phyloP scores from a whole-genome alignment of 2,113 vertebrate genomes.

The Hippolais icterina region DNA sequence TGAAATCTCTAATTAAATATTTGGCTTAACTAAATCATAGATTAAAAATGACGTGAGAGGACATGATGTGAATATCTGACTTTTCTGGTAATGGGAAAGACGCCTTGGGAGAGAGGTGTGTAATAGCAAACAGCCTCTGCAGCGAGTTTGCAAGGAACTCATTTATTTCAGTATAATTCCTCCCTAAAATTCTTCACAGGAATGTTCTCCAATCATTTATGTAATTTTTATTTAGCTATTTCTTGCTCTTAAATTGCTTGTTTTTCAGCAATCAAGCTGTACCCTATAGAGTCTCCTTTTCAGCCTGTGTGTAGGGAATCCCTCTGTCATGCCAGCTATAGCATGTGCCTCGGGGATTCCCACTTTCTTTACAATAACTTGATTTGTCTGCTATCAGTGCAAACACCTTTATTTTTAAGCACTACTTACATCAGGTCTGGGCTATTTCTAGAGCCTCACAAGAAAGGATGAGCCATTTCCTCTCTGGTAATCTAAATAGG shows the following conservation, averaged over 20 bases:
- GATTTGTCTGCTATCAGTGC: background rate
- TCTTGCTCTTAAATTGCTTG: background rate
- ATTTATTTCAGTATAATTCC: background rate
- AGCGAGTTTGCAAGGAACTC: background rate
- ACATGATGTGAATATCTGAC: slow-evolving; percentile 7
- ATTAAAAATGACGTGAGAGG: background rate
- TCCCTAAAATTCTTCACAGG: background rate
- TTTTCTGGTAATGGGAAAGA: background rate
- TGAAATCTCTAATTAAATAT: slow-evolving; percentile 47
- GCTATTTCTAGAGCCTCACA: slow-evolving; percentile 38
- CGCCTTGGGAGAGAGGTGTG: background rate
- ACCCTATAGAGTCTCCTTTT: background rate
- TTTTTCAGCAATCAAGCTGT: background rate
- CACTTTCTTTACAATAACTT: background rate
- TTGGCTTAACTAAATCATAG: slow-evolving; percentile 17
- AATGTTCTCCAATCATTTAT: background rate
- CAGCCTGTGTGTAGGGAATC: background rate
- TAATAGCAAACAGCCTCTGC: background rate
- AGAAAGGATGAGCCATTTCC: slow-evolving; percentile 23
- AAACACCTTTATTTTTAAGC: slow-evolving; percentile 45
- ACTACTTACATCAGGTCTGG: background rate
- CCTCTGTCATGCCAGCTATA: background rate
- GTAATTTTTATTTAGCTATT: background rate
- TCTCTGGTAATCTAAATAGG: slow-evolving; percentile 24
- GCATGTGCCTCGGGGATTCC: background rate